Percentiles rank a stretch among this genome's conserved stretches.
These are phyloP conservation scores for Ploceus nigricollis DNA, from an alignment of 2,113 vertebrate species.

Conservation along the genomic window DNA sequence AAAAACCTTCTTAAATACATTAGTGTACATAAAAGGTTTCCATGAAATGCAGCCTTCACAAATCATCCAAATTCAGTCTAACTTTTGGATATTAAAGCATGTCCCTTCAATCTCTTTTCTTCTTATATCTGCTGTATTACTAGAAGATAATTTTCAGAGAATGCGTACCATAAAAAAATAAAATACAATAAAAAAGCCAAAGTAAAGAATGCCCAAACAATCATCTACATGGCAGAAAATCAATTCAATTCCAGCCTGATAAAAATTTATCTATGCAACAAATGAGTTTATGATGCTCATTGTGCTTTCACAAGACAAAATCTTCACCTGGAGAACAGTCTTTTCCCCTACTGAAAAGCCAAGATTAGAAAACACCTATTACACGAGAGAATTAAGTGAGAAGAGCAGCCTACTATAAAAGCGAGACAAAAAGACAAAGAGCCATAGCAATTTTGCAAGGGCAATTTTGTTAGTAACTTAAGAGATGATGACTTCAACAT, in stretches of 20 bases:
- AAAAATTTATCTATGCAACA: background rate
- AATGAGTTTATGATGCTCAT: background rate
- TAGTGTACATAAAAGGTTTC: background rate
- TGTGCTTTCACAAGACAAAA: background rate
- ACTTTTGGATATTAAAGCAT: background rate
- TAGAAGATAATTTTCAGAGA: background rate
- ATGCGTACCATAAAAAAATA: background rate
- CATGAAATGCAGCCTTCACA: background rate
- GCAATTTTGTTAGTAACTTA: background rate
- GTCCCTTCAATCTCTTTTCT: background rate
- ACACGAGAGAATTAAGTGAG: background rate
- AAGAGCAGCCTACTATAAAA: background rate
- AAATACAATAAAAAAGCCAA: background rate
- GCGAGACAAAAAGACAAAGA: background rate
- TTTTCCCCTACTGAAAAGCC: background rate
- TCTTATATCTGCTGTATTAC: background rate
- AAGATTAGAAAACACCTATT: background rate
- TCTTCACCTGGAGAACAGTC: background rate
- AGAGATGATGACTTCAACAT: background rate
- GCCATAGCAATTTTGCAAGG: background rate
- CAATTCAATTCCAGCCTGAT: background rate
- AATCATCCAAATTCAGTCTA: background rate
- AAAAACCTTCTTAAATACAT: background rate
- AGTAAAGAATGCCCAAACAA: background rate
- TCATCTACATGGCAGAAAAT: background rate